phyloP scores from a whole-genome alignment of 2,797 vertebrate species.

The Fistularia commersonii region DNA sequence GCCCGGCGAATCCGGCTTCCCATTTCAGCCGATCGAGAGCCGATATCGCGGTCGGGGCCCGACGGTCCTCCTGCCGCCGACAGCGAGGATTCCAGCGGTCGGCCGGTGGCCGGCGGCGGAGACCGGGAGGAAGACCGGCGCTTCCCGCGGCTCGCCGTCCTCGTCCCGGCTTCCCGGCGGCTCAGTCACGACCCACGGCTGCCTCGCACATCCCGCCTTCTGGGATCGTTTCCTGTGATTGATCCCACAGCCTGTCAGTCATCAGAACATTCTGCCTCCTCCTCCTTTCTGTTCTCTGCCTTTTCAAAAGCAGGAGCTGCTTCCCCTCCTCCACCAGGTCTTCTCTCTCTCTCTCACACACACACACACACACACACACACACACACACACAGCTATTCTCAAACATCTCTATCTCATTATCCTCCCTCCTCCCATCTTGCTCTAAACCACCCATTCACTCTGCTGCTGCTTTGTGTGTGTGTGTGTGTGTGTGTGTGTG shows the following conservation, averaged over 20 bases:
- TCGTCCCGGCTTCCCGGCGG: too few relatives aligned
- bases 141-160: too few relatives aligned
- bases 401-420: conserved; percentile 21
- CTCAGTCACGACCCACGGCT: too few relatives aligned
- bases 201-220: too few relatives aligned
- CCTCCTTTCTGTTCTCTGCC: conserved; percentile 24
- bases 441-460: conserved; percentile 1
- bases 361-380: not conserved
- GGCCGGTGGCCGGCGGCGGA: too few relatives aligned
- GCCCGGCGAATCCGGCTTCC: too few relatives aligned
- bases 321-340: conserved; percentile 33
- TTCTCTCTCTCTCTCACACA: not conserved
- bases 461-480: not conserved
- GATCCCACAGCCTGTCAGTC: not conserved
- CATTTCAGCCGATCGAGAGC: too few relatives aligned
- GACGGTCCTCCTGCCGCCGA: too few relatives aligned
- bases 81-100: too few relatives aligned
- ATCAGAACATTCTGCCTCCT: conserved; percentile 1
- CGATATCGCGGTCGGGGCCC: too few relatives aligned
- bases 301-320: conserved; percentile 22
- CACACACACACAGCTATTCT: not conserved
- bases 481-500: not conserved
- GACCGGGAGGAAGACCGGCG: too few relatives aligned
- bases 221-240: too few relatives aligned
- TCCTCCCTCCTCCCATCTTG: conserved; percentile 6